These are phyloP conservation scores for Zygothrica quintamaculata DNA, from an alignment of 2,888 invertebrate species.

Conservation along the genomic window DNA sequence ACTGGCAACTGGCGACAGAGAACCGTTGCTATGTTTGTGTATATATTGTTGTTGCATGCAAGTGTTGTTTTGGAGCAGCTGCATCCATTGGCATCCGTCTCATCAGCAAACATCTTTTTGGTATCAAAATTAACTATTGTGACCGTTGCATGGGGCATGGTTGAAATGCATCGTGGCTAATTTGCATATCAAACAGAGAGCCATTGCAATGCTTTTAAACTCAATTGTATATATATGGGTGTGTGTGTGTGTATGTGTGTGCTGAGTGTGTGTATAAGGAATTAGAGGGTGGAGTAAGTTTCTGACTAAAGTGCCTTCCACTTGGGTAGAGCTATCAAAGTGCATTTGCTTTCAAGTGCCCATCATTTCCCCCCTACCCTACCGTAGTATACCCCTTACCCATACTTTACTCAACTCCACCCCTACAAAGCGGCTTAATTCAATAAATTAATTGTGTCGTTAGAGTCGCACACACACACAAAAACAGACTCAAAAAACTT, in stretches of 20 bases:
- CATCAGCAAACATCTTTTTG: slow-evolving; percentile 10
- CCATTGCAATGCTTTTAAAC: slow-evolving; percentile 41
- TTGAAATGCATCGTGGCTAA: slow-evolving; percentile 59
- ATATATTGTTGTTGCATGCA: slow-evolving; percentile 2
- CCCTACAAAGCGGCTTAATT: slow-evolving; percentile 42
- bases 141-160: slow-evolving; percentile 35
- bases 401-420: no score
- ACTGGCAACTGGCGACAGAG: no score
- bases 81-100: slow-evolving; percentile 19
- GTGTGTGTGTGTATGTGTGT: slow-evolving; percentile 10
- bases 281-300: not conserved
- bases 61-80: slow-evolving; percentile 38
- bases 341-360: slow-evolving; percentile 57
- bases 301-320: slow-evolving; percentile 56
- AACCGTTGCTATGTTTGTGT: slow-evolving; percentile 2
- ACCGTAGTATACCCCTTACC: no score
- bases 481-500: no score
- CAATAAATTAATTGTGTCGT: slow-evolving; percentile 71
- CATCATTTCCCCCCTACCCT: slow-evolving; percentile 1
- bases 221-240: slow-evolving; percentile 1
- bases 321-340: slow-evolving; percentile 56
- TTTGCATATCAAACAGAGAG: slow-evolving; percentile 74
- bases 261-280: slow-evolving; percentile 30
- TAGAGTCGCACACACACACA: slow-evolving; percentile 39
- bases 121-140: slow-evolving; percentile 32